Conservation (phyloP, 2,888 invertebrate species). For the Pseudococcus viburni region DNA sequence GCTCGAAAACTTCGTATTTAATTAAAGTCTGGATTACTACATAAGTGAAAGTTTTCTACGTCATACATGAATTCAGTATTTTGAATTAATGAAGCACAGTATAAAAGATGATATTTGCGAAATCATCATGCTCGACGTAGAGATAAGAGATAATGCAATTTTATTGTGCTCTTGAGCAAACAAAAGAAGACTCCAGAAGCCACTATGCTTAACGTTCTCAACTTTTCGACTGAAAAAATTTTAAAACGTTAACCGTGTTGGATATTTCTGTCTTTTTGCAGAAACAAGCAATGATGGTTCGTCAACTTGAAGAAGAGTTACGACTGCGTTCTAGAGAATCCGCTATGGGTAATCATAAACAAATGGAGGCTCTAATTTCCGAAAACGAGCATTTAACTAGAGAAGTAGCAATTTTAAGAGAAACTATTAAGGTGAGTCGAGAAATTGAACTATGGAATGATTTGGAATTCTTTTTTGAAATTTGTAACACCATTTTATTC, state of each 20-base stretch:
- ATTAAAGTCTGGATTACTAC: neutral
- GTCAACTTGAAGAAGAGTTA: slow-evolving; percentile 93
- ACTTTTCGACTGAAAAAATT: neutral
- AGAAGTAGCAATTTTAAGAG: slow-evolving; percentile 92
- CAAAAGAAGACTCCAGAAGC: neutral
- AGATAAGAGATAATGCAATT: slow-evolving; percentile 3
- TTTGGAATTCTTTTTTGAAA: neutral
- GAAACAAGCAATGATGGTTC: slow-evolving; percentile 96
- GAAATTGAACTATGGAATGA: neutral
- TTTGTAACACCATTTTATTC: neutral
- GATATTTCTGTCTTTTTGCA: slow-evolving; percentile 72
- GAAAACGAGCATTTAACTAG: slow-evolving; percentile 95
- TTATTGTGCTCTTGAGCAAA: neutral
- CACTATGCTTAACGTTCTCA: neutral
- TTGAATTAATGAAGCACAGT: neutral
- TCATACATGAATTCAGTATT: neutral
- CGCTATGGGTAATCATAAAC: slow-evolving; percentile 91
- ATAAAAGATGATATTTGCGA: slow-evolving; percentile 21
- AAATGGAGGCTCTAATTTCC: slow-evolving; percentile 90
- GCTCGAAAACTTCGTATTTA: slow-evolving; percentile 12
- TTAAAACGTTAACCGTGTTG: neutral
- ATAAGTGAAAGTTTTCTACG: slow-evolving; percentile 7
- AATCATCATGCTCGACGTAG: neutral
- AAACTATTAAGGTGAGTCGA: slow-evolving; percentile 87
- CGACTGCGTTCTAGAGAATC: slow-evolving; percentile 90